Percentiles rank a stretch among this genome's conserved stretches.
Conservation (phyloP, 2,113 vertebrate genomes). For the Tursiops truncatus region DNA sequence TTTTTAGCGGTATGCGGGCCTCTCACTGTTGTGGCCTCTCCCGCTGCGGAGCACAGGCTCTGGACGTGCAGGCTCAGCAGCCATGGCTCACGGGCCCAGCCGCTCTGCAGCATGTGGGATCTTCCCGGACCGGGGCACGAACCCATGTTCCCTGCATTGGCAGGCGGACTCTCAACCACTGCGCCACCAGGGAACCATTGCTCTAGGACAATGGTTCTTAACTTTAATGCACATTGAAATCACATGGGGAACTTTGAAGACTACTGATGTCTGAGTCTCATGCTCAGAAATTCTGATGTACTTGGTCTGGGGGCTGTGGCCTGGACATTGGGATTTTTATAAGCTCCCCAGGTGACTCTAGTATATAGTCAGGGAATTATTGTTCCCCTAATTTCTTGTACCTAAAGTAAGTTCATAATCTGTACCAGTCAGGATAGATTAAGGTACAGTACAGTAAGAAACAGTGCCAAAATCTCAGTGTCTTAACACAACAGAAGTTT, state of each 20-base stretch:
- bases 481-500: not conserved
- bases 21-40: too few species aligned
- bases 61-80: accelerated
- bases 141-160: too few species aligned
- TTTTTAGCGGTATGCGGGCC: too few species aligned
- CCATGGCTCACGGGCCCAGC: too few species aligned
- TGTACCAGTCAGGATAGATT: not conserved
- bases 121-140: too few species aligned
- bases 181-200: not conserved
- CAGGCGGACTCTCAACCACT: too few species aligned
- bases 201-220: not conserved
- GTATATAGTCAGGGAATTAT: not conserved
- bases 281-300: not conserved
- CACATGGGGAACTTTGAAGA: not conserved
- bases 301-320: not conserved
- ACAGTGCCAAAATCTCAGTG: not conserved
- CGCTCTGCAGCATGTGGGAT: too few species aligned
- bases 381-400: not conserved
- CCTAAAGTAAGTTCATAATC: not conserved
- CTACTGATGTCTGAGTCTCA: not conserved
- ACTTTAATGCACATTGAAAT: not conserved
- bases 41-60: accelerated
- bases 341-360: not conserved
- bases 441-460: not conserved
- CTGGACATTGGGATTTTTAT: not conserved